Base-by-base conservation (phyloP, 2,113 vertebrate species). In the Rhipidura dahli region DNA sequence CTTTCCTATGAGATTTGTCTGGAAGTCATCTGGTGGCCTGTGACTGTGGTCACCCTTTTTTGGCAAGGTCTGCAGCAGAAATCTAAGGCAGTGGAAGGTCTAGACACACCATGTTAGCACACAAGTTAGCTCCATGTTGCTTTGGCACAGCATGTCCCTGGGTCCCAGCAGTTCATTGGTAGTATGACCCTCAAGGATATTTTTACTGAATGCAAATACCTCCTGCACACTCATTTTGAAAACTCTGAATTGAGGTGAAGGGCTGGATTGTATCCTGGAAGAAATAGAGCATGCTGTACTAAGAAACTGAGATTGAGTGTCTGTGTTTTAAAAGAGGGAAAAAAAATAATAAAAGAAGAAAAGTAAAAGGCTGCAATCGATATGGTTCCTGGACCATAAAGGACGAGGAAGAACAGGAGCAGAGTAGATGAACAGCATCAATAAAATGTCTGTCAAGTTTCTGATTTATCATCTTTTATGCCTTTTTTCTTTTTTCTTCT, bases 121-220 rank as follows among this genome's bases (percentile, higher is more conserved):
- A 53, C 17, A 11, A 37, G 39, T 30, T 40, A 40, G 21, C 31
- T 77, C 37, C 24, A 1, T 56, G 37, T 84, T 39, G 21, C 45
- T 78, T 77, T 78, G 78, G 27, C 45, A 18, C 33, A 44, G 31
- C 27, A 28, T 61, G 27, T 73, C 45, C 27, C 14, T 31, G 14
- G 9, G 33, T 77, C 33, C 26, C 23, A 39, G 40, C 18, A 64
- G 30, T 56, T 72, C 27, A 12, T 11, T 73, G 54, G 26, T 39
- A 42, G 27, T 45, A 6, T 0, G 2, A 60, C 33, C 33, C 40
- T 84, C 0, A 2, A 81, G 44, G 31, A 21, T 56, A 21, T 11
- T 60, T 76, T 81, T 51, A 64, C 30, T 84, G 77, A 56, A 39
- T 27, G 39, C 2, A 3, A 3, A 5, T n/a, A 23, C 20, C 17